Evolutionary conservation across 2,113 vertebrate genomes (phyloP).

Genomic region (Pangasianodon gigas): DNA sequence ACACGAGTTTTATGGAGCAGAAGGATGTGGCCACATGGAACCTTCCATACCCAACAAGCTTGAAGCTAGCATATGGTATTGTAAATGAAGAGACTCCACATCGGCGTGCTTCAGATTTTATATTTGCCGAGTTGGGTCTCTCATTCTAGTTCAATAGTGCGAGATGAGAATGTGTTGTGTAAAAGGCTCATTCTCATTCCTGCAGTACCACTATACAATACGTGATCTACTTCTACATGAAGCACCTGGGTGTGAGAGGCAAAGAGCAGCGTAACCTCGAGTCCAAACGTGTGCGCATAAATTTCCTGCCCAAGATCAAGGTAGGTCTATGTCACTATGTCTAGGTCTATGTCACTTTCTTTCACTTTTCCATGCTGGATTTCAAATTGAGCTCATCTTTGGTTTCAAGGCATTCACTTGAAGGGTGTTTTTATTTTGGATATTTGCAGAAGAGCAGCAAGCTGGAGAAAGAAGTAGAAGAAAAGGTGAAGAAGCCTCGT

Average conservation of each 20-base stretch:
- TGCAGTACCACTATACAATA: conserved; percentile 87
- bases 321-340: conserved; percentile 60
- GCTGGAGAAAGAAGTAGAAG: conserved; percentile 90
- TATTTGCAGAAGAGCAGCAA: conserved; percentile 87
- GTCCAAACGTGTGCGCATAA: conserved; percentile 86
- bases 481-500: conserved; percentile 88
- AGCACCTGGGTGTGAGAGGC: conserved; percentile 90
- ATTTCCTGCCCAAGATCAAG: conserved; percentile 93
- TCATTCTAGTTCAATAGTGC: neutral
- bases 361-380: neutral
- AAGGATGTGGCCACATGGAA: conserved; percentile 26
- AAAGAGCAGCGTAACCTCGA: conserved; percentile 90
- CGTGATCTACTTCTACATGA: conserved; percentile 94
- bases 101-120: neutral
- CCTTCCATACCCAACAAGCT: conserved; percentile 20
- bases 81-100: conserved; percentile 25
- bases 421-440: neutral
- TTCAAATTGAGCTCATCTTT: neutral
- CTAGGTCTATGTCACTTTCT: conserved; percentile 50
- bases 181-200: neutral
- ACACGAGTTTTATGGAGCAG: conserved; percentile 46
- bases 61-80: neutral
- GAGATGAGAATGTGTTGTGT: neutral
- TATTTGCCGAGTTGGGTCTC: neutral
- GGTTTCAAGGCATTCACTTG: neutral